These are phyloP conservation scores for Eupithecia inturbata DNA, from an alignment of 2,888 invertebrate species.

Conservation along the genomic window DNA sequence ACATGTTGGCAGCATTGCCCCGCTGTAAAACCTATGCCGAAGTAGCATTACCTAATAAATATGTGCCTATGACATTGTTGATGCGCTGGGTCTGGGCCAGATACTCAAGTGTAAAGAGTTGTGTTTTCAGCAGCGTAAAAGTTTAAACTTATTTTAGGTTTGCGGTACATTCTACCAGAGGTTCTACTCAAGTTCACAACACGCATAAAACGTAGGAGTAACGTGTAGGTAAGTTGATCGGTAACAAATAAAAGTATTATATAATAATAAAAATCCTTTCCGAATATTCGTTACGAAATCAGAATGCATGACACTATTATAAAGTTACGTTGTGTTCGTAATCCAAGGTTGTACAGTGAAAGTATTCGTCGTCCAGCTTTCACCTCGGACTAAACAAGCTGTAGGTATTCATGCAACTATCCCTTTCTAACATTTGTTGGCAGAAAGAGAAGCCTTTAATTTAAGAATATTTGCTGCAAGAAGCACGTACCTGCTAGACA, in stretches of 20 bases:
- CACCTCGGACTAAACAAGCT: slow-evolving; percentile 48
- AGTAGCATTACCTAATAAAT: no score
- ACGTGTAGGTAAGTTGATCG: background rate
- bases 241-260: background rate
- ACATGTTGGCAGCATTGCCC: no score
- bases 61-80: no score
- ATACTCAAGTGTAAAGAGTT: no score
- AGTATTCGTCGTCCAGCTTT: slow-evolving; percentile 66
- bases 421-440: slow-evolving; percentile 21
- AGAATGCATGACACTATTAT: slow-evolving; percentile 53
- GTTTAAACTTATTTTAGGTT: background rate
- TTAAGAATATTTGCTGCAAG: background rate
- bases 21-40: no score
- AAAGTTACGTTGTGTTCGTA: slow-evolving; percentile 65
- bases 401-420: slow-evolving; percentile 20
- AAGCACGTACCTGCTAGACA: background rate
- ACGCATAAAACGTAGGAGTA: background rate
- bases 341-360: slow-evolving; percentile 74
- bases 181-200: background rate
- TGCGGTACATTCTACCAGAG: background rate
- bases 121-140: no score
- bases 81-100: no score
- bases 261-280: slow-evolving; percentile 3
- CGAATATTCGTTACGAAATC: slow-evolving; percentile 51
- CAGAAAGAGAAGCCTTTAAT: slow-evolving; percentile 10